phyloP scores from a whole-genome alignment of 2,113 vertebrate genomes.

The Istiophorus platypterus region DNA sequence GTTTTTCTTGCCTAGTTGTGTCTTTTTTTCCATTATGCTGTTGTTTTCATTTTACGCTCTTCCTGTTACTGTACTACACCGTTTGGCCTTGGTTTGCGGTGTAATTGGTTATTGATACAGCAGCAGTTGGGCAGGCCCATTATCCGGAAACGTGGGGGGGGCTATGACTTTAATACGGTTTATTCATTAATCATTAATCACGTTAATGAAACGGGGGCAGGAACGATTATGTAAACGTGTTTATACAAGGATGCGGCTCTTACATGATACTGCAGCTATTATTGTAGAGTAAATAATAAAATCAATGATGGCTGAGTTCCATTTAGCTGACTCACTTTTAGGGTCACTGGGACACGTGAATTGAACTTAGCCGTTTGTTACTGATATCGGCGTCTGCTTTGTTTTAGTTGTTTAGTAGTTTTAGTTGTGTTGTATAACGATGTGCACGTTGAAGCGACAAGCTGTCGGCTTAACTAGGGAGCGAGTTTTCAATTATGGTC shows the following conservation, averaged over 20 bases:
- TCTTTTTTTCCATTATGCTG: conserved; percentile 26
- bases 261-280: neutral
- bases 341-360: too few species aligned
- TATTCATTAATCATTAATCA: neutral
- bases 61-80: conserved; percentile 37
- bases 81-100: conserved; percentile 56
- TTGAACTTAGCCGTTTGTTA: too few species aligned
- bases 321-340: too few species aligned
- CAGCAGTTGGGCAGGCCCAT: conserved; percentile 50
- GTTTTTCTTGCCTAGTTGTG: conserved; percentile 15
- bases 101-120: conserved; percentile 41
- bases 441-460: too few species aligned
- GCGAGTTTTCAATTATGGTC: too few species aligned
- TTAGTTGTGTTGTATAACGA: too few species aligned
- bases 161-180: neutral
- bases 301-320: neutral
- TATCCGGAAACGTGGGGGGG: neutral
- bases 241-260: neutral
- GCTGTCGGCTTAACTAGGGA: too few species aligned
- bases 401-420: too few species aligned
- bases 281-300: neutral
- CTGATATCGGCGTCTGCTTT: too few species aligned
- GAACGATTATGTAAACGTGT: neutral
- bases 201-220: neutral
- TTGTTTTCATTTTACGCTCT: conserved; percentile 46